A percentile compares a stretch with the other conserved stretches of the same genome.
phyloP scores from a whole-genome alignment of 2,797 vertebrate species.

The Anolis apletophallus region DNA sequence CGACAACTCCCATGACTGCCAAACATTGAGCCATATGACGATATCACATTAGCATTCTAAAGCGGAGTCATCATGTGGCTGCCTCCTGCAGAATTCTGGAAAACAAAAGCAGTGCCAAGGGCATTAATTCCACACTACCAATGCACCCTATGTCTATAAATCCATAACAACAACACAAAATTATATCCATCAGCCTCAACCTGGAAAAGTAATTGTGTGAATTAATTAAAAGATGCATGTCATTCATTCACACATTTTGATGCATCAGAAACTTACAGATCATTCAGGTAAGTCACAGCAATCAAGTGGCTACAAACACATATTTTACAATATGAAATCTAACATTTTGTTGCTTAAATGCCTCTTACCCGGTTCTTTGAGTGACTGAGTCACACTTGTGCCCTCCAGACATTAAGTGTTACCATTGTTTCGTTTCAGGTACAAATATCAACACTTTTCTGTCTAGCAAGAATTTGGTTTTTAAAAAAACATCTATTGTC shows the following conservation, averaged over 20 bases:
- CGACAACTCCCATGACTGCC: no score
- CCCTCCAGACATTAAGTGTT: neutral
- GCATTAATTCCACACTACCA: no score
- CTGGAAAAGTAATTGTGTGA: no score
- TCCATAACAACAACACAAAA: no score
- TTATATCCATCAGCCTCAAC: no score
- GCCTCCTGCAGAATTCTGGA: no score
- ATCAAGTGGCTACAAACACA: neutral
- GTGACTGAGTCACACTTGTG: neutral
- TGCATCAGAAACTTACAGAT: neutral
- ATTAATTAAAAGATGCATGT: no score
- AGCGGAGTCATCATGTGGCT: no score
- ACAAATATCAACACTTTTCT: neutral
- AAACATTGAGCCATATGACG: no score
- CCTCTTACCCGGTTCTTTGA: neutral
- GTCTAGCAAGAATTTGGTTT: neutral
- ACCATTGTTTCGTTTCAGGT: neutral
- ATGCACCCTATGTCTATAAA: no score
- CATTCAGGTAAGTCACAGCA: neutral
- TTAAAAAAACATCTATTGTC: neutral
- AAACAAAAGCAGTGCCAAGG: no score
- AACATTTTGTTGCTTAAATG: neutral
- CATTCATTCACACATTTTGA: neutral
- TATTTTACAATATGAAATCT: neutral
- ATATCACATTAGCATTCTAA: no score